Evolutionary conservation across 2,888 invertebrate species (phyloP).

Genomic region (Amiota minor): DNA sequence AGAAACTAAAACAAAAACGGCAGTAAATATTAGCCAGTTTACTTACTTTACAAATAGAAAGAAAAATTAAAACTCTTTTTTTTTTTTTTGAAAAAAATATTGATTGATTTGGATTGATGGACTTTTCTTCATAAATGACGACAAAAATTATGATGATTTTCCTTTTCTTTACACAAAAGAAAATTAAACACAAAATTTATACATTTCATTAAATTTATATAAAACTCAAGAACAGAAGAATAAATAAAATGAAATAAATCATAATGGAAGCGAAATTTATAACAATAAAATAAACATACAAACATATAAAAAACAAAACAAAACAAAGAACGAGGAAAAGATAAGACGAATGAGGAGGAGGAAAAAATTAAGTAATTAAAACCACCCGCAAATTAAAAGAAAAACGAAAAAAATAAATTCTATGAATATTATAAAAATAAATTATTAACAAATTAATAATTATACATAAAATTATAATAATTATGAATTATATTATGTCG

Average conservation of each 20-base stretch:
- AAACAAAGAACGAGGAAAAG: background rate
- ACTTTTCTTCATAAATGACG: too few relatives aligned
- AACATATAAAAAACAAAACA: too few relatives aligned
- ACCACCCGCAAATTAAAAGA: background rate
- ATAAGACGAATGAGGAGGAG: constrained; percentile 20
- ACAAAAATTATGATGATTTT: too few relatives aligned
- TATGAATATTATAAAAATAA: background rate
- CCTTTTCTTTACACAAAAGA: background rate
- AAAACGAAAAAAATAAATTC: background rate
- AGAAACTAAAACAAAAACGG: background rate
- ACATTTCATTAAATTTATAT: constrained; percentile 41
- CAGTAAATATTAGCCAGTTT: background rate
- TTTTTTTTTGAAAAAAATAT: too few relatives aligned
- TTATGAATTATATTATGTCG: background rate
- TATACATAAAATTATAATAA: background rate
- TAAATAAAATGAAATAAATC: constrained; percentile 17
- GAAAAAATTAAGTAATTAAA: constrained; percentile 30
- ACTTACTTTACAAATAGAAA: too few relatives aligned
- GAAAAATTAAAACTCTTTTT: too few relatives aligned
- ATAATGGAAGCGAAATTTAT: constrained; percentile 6
- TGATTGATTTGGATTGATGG: too few relatives aligned
- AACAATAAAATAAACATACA: background rate
- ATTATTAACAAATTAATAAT: background rate
- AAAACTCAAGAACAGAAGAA: constrained; percentile 31
- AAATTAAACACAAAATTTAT: constrained; percentile 47